Base-by-base conservation (phyloP, 1,140 invertebrate species). In the Tetragnatha versicolor region DNA sequence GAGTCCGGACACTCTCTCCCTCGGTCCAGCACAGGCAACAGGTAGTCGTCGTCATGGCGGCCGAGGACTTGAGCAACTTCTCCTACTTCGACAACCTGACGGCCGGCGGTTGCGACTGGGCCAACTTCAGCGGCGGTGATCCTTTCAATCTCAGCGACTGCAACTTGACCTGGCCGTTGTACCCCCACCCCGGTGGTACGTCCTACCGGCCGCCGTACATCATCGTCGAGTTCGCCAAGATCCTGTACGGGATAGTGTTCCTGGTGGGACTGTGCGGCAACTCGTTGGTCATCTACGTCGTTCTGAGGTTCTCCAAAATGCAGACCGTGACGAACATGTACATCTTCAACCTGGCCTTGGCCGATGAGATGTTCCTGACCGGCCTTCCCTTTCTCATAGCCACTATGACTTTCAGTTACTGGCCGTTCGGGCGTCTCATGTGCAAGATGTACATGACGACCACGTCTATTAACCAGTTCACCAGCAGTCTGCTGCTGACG, bases 261-360 rank as follows among this genome's bases (percentile, higher is more conserved):
- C 86, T 97, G 5, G 90, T 96, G 1, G 96, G 96, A 0, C 87
- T 97, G 0, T 89, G 95, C 4, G 96, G 96, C 3, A 98, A 98
- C 85, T 93, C 93, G 0, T 87, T 98, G 17, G 96, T 98, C 45
- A 97, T 98, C 81, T 98, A 98, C 87, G 96, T 98, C 12, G 94
- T 98, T 0, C 84, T 96, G 17, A 89, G 94, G 5, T 95, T 93
- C 86, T 94, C 94, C 20, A 97, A 97, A 85, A 98, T 98, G 96
- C 95, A 98, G 84, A 98, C 96, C 0, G 96, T 98, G 0, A 98
- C 96, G 37, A 98, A 98, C 83, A 93, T 97, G 88, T 98, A 98
- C 86, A 97, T 98, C 75, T 91, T 98, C 2, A 98, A 98, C 84
- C 86, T 98, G 77, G 96, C 96, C 0, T 91, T 98, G n/a, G 96